A percentile compares a stretch with the other conserved stretches of the same genome.
phyloP scores from a whole-genome alignment of 2,113 vertebrate species.

The Castor canadensis region DNA sequence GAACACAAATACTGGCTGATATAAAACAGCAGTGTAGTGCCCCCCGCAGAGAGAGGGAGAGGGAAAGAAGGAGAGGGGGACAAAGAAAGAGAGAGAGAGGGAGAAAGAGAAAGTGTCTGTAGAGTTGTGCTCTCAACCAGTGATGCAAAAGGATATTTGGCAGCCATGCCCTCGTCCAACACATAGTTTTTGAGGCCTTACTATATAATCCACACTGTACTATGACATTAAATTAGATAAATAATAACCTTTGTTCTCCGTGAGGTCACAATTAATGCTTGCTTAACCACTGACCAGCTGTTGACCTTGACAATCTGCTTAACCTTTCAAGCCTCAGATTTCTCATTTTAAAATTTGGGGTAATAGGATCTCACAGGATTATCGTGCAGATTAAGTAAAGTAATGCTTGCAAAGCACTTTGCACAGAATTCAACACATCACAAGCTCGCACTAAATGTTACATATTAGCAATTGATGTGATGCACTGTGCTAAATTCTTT shows the following conservation, averaged over 20 bases:
- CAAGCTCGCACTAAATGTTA: not conserved
- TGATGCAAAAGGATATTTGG: not conserved
- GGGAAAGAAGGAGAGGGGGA: not conserved
- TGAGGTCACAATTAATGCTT: not conserved
- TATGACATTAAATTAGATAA: not conserved
- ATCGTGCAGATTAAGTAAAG: constrained; percentile 6
- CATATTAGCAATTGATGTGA: not conserved
- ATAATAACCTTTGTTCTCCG: not conserved
- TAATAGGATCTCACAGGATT: constrained; percentile 43
- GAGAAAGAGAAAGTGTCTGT: not conserved
- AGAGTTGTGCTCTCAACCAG: not conserved
- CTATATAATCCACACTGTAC: not conserved
- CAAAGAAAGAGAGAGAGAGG: not conserved
- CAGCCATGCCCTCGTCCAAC: not conserved
- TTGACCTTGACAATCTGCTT: constrained; percentile 6
- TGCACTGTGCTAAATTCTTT: not conserved
- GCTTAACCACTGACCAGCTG: not conserved
- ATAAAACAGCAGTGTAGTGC: not conserved
- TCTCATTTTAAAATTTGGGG: constrained; percentile 30
- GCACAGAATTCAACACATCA: not conserved
- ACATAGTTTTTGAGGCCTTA: not conserved
- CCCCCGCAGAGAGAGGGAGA: not conserved
- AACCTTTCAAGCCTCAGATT: constrained; percentile 33
- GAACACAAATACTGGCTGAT: constrained; percentile 29
- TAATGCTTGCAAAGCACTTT: not conserved